Evolutionary conservation across 2,797 vertebrate species (phyloP).

Genomic region (Coccyzus lansbergi): DNA sequence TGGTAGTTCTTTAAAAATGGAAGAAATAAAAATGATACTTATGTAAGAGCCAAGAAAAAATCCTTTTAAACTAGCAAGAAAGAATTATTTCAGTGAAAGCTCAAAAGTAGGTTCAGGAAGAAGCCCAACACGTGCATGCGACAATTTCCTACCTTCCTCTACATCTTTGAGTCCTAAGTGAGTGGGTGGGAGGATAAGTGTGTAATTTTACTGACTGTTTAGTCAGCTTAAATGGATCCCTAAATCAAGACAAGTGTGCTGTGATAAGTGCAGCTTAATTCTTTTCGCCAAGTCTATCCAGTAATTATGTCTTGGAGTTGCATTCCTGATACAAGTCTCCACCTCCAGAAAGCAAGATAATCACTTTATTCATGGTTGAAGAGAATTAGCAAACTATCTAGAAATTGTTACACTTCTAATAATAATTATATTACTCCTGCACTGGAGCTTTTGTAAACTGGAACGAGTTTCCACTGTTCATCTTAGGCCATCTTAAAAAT

Average conservation of each 20-base stretch:
- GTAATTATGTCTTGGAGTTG: neutral
- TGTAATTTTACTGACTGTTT: neutral
- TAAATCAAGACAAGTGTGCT: conserved; percentile 2
- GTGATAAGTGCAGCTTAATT: neutral
- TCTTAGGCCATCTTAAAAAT: neutral
- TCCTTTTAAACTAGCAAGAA: neutral
- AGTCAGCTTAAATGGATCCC: neutral
- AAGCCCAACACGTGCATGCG: neutral
- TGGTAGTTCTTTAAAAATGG: neutral
- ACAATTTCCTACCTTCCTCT: neutral
- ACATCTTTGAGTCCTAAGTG: neutral
- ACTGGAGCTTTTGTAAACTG: neutral
- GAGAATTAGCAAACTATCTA: neutral
- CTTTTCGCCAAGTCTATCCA: neutral
- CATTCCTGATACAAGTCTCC: neutral
- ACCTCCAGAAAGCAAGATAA: neutral
- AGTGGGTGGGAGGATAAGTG: neutral
- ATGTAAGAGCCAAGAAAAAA: neutral
- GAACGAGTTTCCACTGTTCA: neutral
- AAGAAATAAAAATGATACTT: neutral
- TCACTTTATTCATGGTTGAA: neutral
- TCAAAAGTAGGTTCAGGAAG: neutral
- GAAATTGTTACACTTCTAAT: neutral
- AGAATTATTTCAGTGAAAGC: neutral
- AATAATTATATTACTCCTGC: neutral